Base-by-base conservation (phyloP, 2,113 vertebrate genomes). In the Thomomys bottae region DNA sequence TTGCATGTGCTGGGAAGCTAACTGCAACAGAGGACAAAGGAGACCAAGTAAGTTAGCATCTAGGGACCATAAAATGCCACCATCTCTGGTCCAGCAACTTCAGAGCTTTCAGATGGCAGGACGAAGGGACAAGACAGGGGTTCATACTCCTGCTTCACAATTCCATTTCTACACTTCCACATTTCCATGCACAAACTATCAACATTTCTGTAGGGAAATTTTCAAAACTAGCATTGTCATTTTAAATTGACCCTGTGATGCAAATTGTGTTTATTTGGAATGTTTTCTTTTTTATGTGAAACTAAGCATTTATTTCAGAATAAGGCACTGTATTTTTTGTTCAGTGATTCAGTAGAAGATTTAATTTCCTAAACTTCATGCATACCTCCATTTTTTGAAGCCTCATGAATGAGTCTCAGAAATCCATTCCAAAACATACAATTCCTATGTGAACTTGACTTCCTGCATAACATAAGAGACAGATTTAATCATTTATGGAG, bases 191-290 rank as follows among this genome's bases (percentile, higher is more conserved):
- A 88, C 54, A 71, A 89, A 90, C 92, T 85, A 81, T 90, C 90
- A 63, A 89, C 85, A 14, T 76, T 54, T 76, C 76, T 59, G 23
- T 5, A 61, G 67, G 57, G 87, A 73, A 54, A 80, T 57, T 32
- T 66, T 49, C 87, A 92, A 63, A 42, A 40, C 3, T 24, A 40
- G 45, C 36, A 70, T 72, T 94, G 75, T 49, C 66, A 76, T 93
- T 94, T 96, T 84, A 95, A 97, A 95, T 45, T 94, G 42, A 95
- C 70, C 38, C 93, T 90, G 45, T 34, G 89, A 78, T 68, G 90
- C 76, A 88, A 73, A 45, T 68, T 45, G 68, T 32, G 40, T 70
- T 91, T 87, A 54, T 30, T 70, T 82, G 24, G n/a, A 78, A 75
- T 71, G 36, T 85, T 87, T 95, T 61, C 28, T 68, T 81, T 94